Evolutionary conservation across 2,797 vertebrate species (phyloP), one percentile per base, ranked within the genome.

Genomic region (Bovichtus diacanthus): DNA sequence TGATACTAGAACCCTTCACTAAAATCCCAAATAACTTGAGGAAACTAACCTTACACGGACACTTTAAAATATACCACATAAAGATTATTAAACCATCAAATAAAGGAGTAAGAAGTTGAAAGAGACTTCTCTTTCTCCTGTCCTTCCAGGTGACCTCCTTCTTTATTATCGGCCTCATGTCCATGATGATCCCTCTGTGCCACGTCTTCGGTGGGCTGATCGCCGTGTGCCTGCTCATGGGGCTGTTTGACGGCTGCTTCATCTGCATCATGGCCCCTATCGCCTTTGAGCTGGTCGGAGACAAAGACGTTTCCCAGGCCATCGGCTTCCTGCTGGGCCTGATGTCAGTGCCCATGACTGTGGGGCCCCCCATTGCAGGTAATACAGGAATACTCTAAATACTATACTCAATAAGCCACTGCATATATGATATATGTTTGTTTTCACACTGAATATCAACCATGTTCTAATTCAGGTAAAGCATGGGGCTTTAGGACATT

Each of bases 221-320:
- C 1, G 96, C 95, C 0, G 97, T 99, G 43, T 99, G 98, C 79
- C 95, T 99, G 78, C 87, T 99, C 73, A 99, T 99, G 98, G 98
- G 98, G 10, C 88, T 99, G 65, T 99, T 99, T 36, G 98, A 99
- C 0, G 98, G 98, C 72, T 99, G 98, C 91, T 99, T 99, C 91
- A 99, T 99, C 93, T 96, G 96, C 78, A 98, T 99, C 78, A 99
- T 99, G 98, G 98, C 97, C 10, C 98, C 98, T 12, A 98, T 99
- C 58, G 98, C 98, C 82, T 99, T 99, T 2, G 97, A 99, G 87
- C 93, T 99, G 46, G 97, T 99, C 2, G 97, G 97, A 9, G 55
- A 95, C 34, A 87, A 96, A 12, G 93, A 97, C 29, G 97, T 97
- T 68, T 99, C 98, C 18, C 97, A 99, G 87, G 98, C 97, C 82